Evolutionary conservation across 2,888 invertebrate species (phyloP).

Genomic region (Noctua fimbriata): DNA sequence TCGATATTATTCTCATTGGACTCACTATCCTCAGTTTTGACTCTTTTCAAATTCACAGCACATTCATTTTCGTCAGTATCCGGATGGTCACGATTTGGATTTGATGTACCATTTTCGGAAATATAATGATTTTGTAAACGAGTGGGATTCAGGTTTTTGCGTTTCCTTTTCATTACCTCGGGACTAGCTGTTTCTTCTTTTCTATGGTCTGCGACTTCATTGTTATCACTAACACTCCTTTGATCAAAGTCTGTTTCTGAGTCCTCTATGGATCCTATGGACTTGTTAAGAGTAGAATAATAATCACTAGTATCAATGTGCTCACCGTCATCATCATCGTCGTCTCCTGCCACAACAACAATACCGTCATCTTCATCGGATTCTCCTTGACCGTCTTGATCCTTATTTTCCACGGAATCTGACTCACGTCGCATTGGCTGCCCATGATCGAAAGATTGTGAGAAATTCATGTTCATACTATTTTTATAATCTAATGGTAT

Average conservation of each 20-base stretch:
- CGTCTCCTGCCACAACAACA: slow-evolving; percentile 95
- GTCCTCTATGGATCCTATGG: slow-evolving; percentile 83
- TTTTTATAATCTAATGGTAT: slow-evolving; percentile 89
- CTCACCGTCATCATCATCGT: slow-evolving; percentile 93
- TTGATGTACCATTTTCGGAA: slow-evolving; percentile 70
- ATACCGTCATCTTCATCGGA: slow-evolving; percentile 94
- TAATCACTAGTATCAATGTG: slow-evolving; percentile 87
- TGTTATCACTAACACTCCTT: slow-evolving; percentile 85
- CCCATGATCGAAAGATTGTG: slow-evolving; percentile 79
- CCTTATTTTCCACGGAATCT: slow-evolving; percentile 87
- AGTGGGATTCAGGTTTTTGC: slow-evolving; percentile 97
- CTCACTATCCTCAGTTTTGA: slow-evolving; percentile 79
- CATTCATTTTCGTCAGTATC: slow-evolving; percentile 75
- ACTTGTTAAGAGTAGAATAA: slow-evolving; percentile 84
- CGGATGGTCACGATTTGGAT: slow-evolving; percentile 73
- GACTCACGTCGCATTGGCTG: slow-evolving; percentile 83
- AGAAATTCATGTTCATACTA: slow-evolving; percentile 82
- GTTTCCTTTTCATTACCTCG: slow-evolving; percentile 94
- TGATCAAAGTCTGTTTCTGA: slow-evolving; percentile 87
- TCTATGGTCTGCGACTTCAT: slow-evolving; percentile 78
- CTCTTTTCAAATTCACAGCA: slow-evolving; percentile 82
- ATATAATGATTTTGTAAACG: slow-evolving; percentile 91
- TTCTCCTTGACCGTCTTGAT: slow-evolving; percentile 92
- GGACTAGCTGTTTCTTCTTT: slow-evolving; percentile 89
- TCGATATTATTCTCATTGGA: slow-evolving; percentile 59